Base-by-base conservation (phyloP, 2,113 vertebrate species). In the Pao palembangensis region DNA sequence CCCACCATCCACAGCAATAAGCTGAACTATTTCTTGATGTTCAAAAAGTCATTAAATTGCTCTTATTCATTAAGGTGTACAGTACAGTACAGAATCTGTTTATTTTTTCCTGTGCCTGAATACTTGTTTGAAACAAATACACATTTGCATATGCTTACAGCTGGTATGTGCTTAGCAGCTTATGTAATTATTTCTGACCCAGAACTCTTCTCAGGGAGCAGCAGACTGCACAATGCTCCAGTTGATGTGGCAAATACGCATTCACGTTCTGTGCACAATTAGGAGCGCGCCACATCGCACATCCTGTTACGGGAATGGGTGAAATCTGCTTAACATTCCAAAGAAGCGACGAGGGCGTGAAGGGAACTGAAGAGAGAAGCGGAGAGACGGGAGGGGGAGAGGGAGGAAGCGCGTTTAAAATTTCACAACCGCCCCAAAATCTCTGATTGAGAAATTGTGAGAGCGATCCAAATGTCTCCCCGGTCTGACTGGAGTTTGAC, bases 61-160 rank as follows among this genome's bases (percentile, higher is more conserved):
- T n/a, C n/a, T n/a, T n/a, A n/a, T n/a, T n/a, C n/a, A n/a, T n/a
- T n/a, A n/a, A n/a, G n/a, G n/a, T n/a, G n/a, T n/a, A n/a, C n/a
- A n/a, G n/a, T n/a, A n/a, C n/a, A n/a, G n/a, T n/a, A n/a, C n/a
- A n/a, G n/a, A n/a, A n/a, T n/a, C n/a, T n/a, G n/a, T n/a, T n/a
- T n/a, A n/a, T 31, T 31, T 8, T 80, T 70, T 67, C 70, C 60
- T 60, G 78, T 55, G 51, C 61, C 2, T 21, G 11, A 56, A 83
- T 84, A 81, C 68, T 83, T 88, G 84, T 89, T 90, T 90, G 77
- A 87, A 87, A 85, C 80, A 54, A 82, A 83, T 88, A 86, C 81
- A 64, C 78, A 88, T 87, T 89, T 87, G 79, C 73, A 73, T 89
- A 87, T 90, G 87, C 90, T 89, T 89, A 89, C 88, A 88, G 81